Evolutionary conservation across 1,140 invertebrate species (phyloP).

Genomic region (Caenorhabditis tropicalis): DNA sequence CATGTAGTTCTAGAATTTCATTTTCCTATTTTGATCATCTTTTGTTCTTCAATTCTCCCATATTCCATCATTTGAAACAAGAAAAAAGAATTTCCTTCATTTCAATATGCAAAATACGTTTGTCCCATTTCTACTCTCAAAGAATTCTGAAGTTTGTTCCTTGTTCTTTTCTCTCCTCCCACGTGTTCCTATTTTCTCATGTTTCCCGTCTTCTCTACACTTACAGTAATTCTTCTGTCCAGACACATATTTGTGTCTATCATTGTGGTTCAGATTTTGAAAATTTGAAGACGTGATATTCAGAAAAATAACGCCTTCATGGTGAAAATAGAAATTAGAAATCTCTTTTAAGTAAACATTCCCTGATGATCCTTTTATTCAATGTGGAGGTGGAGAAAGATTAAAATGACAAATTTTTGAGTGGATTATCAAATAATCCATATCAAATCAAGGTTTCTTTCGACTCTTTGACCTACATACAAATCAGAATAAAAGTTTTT

Average conservation of each 20-base stretch:
- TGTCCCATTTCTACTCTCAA: neutral
- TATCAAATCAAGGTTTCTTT: neutral
- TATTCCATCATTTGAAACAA: neutral
- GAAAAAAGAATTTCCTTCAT: neutral
- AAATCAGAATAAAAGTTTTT: neutral
- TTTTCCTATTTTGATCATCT: neutral
- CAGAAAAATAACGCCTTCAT: too few relatives aligned
- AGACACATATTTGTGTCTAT: too few relatives aligned
- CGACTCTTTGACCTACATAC: neutral
- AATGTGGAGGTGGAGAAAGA: neutral
- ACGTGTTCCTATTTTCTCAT: too few relatives aligned
- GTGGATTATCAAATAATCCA: neutral
- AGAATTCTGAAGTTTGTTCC: neutral
- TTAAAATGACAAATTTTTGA: neutral
- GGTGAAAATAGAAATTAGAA: too few relatives aligned
- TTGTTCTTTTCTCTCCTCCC: neutral
- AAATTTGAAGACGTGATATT: too few relatives aligned
- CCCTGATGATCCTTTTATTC: neutral
- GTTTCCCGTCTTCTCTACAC: neutral
- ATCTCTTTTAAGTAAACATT: neutral
- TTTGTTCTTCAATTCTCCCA: neutral
- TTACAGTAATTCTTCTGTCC: neutral
- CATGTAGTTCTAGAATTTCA: too few relatives aligned
- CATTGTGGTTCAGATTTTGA: too few relatives aligned
- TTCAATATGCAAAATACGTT: constrained; percentile 6